A percentile compares a stretch with the other conserved stretches of the same genome.
Evolutionary conservation across 2,113 vertebrate species (phyloP).

Genomic region (Spea bombifrons): DNA sequence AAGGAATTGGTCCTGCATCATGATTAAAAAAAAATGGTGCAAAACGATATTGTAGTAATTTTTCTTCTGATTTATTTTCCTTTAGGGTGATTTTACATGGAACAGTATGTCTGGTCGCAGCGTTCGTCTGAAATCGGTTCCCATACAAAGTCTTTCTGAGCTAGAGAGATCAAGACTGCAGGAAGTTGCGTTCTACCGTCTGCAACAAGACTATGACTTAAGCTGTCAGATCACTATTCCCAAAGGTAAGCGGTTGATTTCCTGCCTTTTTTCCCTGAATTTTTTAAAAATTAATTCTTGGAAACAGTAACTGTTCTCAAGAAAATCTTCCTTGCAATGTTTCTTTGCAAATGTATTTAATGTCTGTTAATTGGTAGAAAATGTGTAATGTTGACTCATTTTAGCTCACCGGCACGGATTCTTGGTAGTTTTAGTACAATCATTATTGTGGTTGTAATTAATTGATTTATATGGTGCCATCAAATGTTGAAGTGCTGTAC

Average conservation of each 20-base stretch:
- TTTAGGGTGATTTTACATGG: conserved; percentile 92
- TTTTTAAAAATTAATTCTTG: not conserved
- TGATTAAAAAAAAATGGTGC: too few relatives aligned
- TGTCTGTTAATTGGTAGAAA: too few relatives aligned
- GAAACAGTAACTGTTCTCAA: not conserved
- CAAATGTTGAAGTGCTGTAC: too few relatives aligned
- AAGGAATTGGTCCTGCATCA: too few relatives aligned
- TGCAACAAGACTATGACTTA: conserved; percentile 87
- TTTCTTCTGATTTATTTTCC: conserved; percentile 54
- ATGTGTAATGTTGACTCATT: too few relatives aligned
- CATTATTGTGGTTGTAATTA: too few relatives aligned
- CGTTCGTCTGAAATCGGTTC: conserved; percentile 84
- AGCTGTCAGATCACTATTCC: conserved; percentile 94
- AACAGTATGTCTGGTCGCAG: conserved; percentile 87
- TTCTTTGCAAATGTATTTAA: too few relatives aligned
- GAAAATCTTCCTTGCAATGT: not conserved
- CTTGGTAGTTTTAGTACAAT: too few relatives aligned
- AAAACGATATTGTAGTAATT: not conserved
- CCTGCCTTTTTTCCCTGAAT: not conserved
- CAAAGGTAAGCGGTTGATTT: conserved; percentile 76
- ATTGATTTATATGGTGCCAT: too few relatives aligned
- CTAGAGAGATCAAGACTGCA: conserved; percentile 90
- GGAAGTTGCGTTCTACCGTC: conserved; percentile 88
- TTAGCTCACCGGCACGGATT: too few relatives aligned
- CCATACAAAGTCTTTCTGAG: conserved; percentile 92